Evolutionary conservation across 2,113 vertebrate species (phyloP).

Genomic region (Ciconia maguari): DNA sequence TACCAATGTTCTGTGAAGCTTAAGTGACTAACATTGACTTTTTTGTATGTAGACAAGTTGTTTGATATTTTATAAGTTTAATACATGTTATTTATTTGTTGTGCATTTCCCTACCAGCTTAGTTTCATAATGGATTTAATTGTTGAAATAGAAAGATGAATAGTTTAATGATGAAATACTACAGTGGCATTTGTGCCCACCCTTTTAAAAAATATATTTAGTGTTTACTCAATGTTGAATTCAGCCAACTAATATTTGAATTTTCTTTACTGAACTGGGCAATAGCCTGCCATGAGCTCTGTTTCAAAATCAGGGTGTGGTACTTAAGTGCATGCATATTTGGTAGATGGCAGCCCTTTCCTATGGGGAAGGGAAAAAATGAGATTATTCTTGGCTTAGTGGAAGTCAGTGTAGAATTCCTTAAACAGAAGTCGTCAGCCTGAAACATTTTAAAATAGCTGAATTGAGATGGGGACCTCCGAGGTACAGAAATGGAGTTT

Average conservation of each 20-base stretch:
- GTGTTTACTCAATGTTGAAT: not conserved
- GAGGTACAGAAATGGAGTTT: not conserved
- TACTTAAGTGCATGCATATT: not conserved
- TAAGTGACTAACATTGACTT: not conserved
- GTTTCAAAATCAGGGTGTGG: not conserved
- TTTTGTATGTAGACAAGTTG: not conserved
- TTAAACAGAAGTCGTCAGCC: not conserved
- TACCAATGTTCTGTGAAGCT: not conserved
- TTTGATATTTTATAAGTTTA: conserved; percentile 4
- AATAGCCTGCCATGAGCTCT: not conserved
- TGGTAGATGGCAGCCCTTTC: not conserved
- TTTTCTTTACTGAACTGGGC: not conserved
- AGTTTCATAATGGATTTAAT: not conserved
- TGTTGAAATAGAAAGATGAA: not conserved
- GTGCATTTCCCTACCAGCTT: not conserved
- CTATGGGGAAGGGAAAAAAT: not conserved
- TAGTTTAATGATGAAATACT: not conserved
- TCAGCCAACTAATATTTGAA: not conserved
- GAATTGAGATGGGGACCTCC: not conserved
- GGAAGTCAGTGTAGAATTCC: not conserved
- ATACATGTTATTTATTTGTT: not conserved
- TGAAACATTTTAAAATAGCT: not conserved
- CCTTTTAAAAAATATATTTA: not conserved
- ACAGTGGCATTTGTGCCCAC: not conserved
- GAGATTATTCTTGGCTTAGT: not conserved